Conservation (phyloP, 2,797 vertebrate species). For the Epinephelus coioides region DNA sequence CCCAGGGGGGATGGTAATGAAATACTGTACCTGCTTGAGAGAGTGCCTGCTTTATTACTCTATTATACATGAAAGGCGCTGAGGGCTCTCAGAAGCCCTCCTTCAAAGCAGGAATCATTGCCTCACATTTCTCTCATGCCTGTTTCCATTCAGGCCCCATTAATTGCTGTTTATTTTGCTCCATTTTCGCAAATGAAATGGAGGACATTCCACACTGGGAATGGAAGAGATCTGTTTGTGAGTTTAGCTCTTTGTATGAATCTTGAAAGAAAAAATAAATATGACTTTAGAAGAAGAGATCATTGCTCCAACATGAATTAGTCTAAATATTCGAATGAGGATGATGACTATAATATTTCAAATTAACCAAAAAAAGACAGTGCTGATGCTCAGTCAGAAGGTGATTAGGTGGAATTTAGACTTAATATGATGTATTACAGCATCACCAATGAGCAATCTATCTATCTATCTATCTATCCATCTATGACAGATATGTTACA, state of each 20-base stretch:
- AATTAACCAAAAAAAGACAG: neutral
- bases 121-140: slow-evolving; percentile 57
- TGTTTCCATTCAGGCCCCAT: slow-evolving; percentile 66
- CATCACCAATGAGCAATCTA: neutral
- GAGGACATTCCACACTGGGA: slow-evolving; percentile 22
- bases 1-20: slow-evolving; percentile 64
- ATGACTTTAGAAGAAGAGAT: neutral
- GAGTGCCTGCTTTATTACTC: slow-evolving; percentile 72
- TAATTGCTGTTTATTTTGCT: slow-evolving; percentile 73
- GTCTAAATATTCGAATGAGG: neutral
- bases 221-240: slow-evolving; percentile 10
- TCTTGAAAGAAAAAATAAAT: slow-evolving; percentile 8
- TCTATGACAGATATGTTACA: too few relatives aligned
- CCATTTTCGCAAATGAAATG: slow-evolving; percentile 59
- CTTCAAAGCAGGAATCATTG: slow-evolving; percentile 75
- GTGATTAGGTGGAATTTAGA: neutral
- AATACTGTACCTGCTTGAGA: slow-evolving; percentile 75
- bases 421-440: neutral
- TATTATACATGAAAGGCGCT: slow-evolving; percentile 77
- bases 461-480: neutral
- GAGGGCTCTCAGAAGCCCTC: slow-evolving; percentile 69
- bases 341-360: neutral
- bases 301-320: neutral
- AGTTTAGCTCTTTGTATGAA: neutral
- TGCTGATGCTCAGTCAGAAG: neutral